Conservation (phyloP, 2,113 vertebrate species). For the Anseranas semipalmata region DNA sequence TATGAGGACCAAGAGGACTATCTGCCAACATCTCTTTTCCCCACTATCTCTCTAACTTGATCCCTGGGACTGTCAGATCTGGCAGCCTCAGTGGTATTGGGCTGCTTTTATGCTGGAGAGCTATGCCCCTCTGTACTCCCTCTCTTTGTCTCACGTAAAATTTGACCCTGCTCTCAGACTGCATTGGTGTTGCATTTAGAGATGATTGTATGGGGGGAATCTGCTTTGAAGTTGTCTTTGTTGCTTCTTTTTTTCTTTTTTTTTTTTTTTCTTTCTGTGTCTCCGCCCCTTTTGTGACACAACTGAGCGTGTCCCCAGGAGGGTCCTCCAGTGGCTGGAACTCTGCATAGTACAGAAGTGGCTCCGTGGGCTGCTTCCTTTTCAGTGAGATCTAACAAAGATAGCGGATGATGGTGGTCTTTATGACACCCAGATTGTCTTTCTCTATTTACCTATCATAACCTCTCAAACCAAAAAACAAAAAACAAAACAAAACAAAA, state of each 20-base stretch:
- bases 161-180: not conserved
- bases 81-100: not conserved
- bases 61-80: not conserved
- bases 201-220: not conserved
- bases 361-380: not conserved
- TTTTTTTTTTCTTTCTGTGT: not conserved
- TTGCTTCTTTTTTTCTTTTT: too few species aligned
- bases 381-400: not conserved
- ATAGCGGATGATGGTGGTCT: not conserved
- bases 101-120: not conserved
- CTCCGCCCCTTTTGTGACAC: not conserved
- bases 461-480: not conserved
- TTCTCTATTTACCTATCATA: not conserved
- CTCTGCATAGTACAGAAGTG: not conserved
- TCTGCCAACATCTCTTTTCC: not conserved
- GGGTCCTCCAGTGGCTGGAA: not conserved
- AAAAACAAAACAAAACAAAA: not conserved
- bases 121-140: not conserved
- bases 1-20: not conserved
- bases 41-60: not conserved
- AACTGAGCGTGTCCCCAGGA: not conserved
- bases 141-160: not conserved
- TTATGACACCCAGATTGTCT: not conserved
- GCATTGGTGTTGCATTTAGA: not conserved
- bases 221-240: not conserved